Percentiles rank a stretch among this genome's conserved stretches.
Conservation (phyloP, 2,113 vertebrate species). For the Leuciscus idus region DNA sequence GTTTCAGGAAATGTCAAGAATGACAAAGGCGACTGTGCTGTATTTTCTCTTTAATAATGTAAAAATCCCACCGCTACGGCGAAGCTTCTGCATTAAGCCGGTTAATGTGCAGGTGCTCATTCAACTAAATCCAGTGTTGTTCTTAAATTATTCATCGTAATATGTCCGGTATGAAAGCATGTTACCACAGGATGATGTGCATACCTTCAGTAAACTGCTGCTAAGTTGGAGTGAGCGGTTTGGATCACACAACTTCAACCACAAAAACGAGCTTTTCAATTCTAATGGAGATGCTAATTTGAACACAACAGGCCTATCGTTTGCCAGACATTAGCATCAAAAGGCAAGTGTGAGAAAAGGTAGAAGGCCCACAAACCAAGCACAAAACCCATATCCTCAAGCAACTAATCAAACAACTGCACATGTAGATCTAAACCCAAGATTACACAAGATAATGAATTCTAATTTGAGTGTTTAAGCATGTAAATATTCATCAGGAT, state of each 20-base stretch:
- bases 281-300: slow-evolving; percentile 70
- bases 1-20: slow-evolving; percentile 62
- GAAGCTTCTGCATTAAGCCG: slow-evolving; percentile 29
- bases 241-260: neutral
- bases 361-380: slow-evolving; percentile 70
- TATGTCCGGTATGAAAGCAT: neutral
- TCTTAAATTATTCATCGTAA: slow-evolving; percentile 28
- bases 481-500: slow-evolving; percentile 79
- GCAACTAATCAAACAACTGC: slow-evolving; percentile 81
- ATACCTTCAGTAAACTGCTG: neutral
- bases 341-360: slow-evolving; percentile 70
- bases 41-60: slow-evolving; percentile 43
- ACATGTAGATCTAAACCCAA: slow-evolving; percentile 76
- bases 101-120: slow-evolving; percentile 37
- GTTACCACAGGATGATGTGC: slow-evolving; percentile 8
- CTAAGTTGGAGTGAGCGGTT: neutral
- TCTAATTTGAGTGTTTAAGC: slow-evolving; percentile 80
- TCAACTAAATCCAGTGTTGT: slow-evolving; percentile 28
- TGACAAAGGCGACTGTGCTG: slow-evolving; percentile 22
- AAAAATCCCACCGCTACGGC: slow-evolving; percentile 12
- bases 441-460: slow-evolving; percentile 78
- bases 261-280: slow-evolving; percentile 57
- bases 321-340: slow-evolving; percentile 65
- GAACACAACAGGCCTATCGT: slow-evolving; percentile 67
- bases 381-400: slow-evolving; percentile 77